A percentile compares a stretch with the other conserved stretches of the same genome.
phyloP scores from a whole-genome alignment of 2,113 vertebrate species.

The Semicossyphus pulcher region DNA sequence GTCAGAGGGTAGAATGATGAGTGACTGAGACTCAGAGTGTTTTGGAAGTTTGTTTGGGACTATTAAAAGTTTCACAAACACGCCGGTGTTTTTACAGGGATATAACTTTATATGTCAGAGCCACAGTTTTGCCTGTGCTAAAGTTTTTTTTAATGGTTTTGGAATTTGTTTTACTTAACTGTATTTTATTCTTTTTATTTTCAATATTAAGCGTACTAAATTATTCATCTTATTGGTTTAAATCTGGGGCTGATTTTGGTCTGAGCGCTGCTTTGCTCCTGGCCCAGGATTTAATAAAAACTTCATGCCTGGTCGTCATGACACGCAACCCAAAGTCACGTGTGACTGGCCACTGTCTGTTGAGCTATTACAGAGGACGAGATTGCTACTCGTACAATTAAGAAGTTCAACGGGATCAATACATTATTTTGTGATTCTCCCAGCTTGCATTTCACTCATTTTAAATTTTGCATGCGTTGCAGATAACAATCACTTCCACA shows the following conservation, averaged over 20 bases:
- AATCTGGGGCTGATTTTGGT: not conserved
- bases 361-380: slow-evolving; percentile 23
- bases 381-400: slow-evolving; percentile 42
- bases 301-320: not conserved
- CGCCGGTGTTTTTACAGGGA: not conserved
- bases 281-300: not conserved
- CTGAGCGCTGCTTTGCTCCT: not conserved
- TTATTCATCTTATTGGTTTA: too few species aligned
- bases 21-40: not conserved
- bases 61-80: not conserved
- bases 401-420: slow-evolving; percentile 68
- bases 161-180: not conserved
- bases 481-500: slow-evolving; percentile 41
- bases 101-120: too few species aligned
- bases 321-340: not conserved
- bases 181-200: too few species aligned
- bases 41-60: slow-evolving; percentile 8
- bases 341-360: not conserved
- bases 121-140: not conserved
- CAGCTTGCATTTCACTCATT: slow-evolving; percentile 68
- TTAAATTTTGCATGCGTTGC: slow-evolving; percentile 72
- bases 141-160: not conserved
- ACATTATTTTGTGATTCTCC: slow-evolving; percentile 60
- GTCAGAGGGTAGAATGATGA: slow-evolving; percentile 38
- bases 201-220: too few species aligned